Evolutionary conservation across 1,140 invertebrate species (phyloP).

Genomic region (Calycopis cecrops): DNA sequence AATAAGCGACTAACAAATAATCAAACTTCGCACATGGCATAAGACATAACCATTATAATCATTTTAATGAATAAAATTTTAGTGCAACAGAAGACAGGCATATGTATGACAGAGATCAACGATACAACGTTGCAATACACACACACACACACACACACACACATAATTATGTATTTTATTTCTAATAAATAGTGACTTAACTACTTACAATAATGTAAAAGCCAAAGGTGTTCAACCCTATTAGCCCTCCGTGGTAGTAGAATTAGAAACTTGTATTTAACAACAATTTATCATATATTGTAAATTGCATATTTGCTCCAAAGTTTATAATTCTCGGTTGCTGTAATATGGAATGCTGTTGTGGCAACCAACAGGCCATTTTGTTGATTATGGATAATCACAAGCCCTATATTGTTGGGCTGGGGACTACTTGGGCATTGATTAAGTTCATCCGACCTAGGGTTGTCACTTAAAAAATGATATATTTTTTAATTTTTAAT

Average conservation of each 20-base stretch:
- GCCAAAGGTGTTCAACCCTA: background rate
- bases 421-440: conserved; percentile 14
- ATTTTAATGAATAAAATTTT: no score
- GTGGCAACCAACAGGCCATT: conserved; percentile 14
- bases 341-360: conserved; percentile 6
- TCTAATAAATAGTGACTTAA: no score
- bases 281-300: conserved; percentile 1
- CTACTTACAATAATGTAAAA: no score
- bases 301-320: conserved; percentile 4
- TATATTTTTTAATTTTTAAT: background rate
- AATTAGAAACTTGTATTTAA: conserved; percentile 1
- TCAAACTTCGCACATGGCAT: no score
- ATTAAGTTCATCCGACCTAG: conserved; percentile 12
- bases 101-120: no score
- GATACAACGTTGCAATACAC: no score
- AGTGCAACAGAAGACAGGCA: no score
- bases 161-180: no score
- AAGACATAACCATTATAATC: no score
- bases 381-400: conserved; percentile 28
- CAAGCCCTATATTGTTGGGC: conserved; percentile 18
- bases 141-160: no score
- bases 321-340: background rate
- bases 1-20: no score
- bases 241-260: background rate
- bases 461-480: conserved; percentile 1